Conservation (phyloP, 2,797 vertebrate genomes). For the Atherinosoma microstoma region DNA sequence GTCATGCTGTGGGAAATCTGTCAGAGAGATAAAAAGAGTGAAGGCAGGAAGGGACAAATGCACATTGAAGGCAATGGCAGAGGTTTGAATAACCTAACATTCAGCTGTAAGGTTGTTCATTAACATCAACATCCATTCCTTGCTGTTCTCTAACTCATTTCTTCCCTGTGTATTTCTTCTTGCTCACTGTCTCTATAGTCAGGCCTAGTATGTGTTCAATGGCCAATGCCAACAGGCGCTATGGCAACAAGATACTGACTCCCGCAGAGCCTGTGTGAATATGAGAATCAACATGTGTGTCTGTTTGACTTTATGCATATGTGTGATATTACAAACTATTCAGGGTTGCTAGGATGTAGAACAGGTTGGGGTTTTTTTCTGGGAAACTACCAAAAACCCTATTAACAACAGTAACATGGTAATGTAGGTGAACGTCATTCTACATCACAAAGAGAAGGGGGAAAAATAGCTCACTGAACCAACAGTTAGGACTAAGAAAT, state of each 20-base stretch:
- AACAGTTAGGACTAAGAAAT: neutral
- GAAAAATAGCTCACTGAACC: neutral
- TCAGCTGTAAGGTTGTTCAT: constrained; percentile 39
- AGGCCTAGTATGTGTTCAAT: constrained; percentile 45
- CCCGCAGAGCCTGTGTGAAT: constrained; percentile 44
- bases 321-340: constrained; percentile 16
- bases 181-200: constrained; percentile 32
- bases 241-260: constrained; percentile 73
- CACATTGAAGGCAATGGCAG: constrained; percentile 19
- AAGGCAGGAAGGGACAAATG: constrained; percentile 24
- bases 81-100: constrained; percentile 54
- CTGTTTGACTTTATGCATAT: constrained; percentile 33
- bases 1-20: constrained; percentile 66
- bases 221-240: constrained; percentile 67
- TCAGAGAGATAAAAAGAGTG: constrained; percentile 47
- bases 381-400: neutral
- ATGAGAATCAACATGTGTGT: constrained; percentile 43
- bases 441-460: neutral
- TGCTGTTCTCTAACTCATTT: constrained; percentile 23
- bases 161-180: constrained; percentile 22
- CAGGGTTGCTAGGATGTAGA: neutral
- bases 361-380: neutral
- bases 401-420: neutral
- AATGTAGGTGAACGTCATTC: neutral
- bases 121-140: constrained; percentile 53